Conservation (phyloP, 1,140 invertebrate species). For the Drosophila lacertosa region DNA sequence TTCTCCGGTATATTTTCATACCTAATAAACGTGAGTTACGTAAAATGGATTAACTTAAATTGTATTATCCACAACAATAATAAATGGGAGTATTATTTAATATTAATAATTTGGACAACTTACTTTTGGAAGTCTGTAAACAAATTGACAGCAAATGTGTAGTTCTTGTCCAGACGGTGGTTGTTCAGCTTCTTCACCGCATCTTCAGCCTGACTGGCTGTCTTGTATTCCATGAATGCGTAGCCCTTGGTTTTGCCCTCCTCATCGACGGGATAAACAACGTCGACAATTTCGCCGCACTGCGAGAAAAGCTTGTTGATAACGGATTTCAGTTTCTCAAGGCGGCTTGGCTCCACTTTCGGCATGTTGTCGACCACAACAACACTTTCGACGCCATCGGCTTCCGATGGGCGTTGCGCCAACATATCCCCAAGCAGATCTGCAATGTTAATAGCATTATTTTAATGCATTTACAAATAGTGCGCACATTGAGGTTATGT, state of each 20-base stretch:
- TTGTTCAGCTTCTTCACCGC: conserved; percentile 95
- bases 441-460: conserved; percentile 85
- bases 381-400: conserved; percentile 97
- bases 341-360: conserved; percentile 94
- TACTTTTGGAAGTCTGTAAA: conserved; percentile 98
- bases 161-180: conserved; percentile 97
- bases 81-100: too few relatives aligned
- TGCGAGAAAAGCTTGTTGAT: conserved; percentile 96
- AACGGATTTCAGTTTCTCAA: conserved; percentile 97
- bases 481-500: conserved; percentile 80
- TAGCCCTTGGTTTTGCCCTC: conserved; percentile 96
- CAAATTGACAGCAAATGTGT: conserved; percentile 97
- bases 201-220: conserved; percentile 91
- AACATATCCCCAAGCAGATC: conserved; percentile 95
- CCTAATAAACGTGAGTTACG: conserved; percentile 83
- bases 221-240: conserved; percentile 96
- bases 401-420: conserved; percentile 94
- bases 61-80: too few relatives aligned
- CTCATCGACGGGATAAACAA: conserved; percentile 94
- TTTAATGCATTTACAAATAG: conserved; percentile 63
- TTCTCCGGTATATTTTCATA: conserved; percentile 96
- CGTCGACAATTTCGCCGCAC: conserved; percentile 95
- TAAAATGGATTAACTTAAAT: not conserved
- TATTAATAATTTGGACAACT: conserved; percentile 59
- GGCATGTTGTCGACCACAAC: conserved; percentile 98